Evolutionary conservation across 2,113 vertebrate species (phyloP), one percentile per base, ranked within the genome.

Genomic region (Tragulus kanchil): DNA sequence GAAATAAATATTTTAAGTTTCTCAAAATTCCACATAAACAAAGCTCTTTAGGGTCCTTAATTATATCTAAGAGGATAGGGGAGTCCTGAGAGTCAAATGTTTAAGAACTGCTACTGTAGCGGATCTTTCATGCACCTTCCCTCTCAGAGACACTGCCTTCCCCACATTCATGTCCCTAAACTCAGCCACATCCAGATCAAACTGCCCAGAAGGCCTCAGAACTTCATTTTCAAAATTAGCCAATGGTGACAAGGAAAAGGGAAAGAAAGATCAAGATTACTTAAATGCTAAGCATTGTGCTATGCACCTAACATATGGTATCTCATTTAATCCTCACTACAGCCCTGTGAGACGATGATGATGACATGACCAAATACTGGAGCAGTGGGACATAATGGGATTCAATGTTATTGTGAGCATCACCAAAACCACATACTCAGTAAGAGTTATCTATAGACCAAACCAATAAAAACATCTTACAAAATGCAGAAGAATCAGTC

Each of bases 381-480:
- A 19, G 61, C 42, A 71, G n/a, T 8, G 61, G 42, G 19, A 92
- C 87, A 86, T 23, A 14, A 48, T 31, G 13, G 59, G 8, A 82
- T 21, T 11, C 42, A 89, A 31, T 1, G 1, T 56, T 83, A 92
- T 56, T 78, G 28, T 15, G 48, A 82, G 13, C 42, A n/a, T 89
- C n/a, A 91, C 61, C n/a, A 92, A 96, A 96, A 95, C 13, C 25
- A 84, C 61, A 92, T 61, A 2, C 10, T 90, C 50, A 65, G 36
- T 75, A 79, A 95, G 31, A 81, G 62, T 58, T 67, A 64, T 42
- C 25, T 91, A 8, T 28, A 85, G 61, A 84, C 10, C 62, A 64
- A 92, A 93, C 65, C 85, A 82, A 95, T 45, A 45, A 89, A 85
- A 89, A 59, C 12, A 89, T 93, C 59, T 89, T 82, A 89, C 28